Percentiles rank a stretch among this genome's conserved stretches.
These are phyloP conservation scores for Halesus radiatus DNA, from an alignment of 1,140 invertebrate species.

Conservation along the genomic window DNA sequence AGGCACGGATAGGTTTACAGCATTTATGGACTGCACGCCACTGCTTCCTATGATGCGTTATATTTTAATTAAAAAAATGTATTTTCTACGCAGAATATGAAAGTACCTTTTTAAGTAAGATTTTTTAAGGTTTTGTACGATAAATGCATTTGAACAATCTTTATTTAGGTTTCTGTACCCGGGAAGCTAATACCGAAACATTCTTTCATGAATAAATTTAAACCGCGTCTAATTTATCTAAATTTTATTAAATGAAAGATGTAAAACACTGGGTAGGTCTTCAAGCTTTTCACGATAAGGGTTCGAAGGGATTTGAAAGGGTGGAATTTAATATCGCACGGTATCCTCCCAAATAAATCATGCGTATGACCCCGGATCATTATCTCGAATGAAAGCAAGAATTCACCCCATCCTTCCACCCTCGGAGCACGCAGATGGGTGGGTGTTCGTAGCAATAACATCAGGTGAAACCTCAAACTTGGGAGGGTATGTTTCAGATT, in stretches of 20 bases:
- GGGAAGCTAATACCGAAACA: no score
- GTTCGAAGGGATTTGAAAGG: constrained; percentile 1
- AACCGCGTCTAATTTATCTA: background rate
- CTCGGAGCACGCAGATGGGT: background rate
- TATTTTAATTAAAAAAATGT: no score
- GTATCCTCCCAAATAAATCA: constrained; percentile 9
- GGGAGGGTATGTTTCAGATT: no score
- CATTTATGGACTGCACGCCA: no score
- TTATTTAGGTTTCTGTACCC: no score
- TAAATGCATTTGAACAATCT: no score
- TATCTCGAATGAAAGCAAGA: constrained; percentile 32
- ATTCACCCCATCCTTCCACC: background rate
- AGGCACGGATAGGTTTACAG: no score
- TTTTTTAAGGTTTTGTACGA: no score
- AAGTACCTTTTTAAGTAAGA: no score
- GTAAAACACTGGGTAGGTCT: background rate
- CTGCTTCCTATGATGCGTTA: no score
- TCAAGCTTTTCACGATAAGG: background rate
- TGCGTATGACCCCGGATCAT: constrained; percentile 19
- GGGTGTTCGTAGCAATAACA: background rate
- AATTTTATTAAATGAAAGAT: constrained; percentile 1
- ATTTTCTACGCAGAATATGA: no score
- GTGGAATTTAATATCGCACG: constrained; percentile 20
- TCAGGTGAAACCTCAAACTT: background rate
- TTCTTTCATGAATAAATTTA: no score